A percentile compares a stretch with the other conserved stretches of the same genome.
Evolutionary conservation across 1,140 invertebrate genomes (phyloP).

Genomic region (Drosophila baimaii): DNA sequence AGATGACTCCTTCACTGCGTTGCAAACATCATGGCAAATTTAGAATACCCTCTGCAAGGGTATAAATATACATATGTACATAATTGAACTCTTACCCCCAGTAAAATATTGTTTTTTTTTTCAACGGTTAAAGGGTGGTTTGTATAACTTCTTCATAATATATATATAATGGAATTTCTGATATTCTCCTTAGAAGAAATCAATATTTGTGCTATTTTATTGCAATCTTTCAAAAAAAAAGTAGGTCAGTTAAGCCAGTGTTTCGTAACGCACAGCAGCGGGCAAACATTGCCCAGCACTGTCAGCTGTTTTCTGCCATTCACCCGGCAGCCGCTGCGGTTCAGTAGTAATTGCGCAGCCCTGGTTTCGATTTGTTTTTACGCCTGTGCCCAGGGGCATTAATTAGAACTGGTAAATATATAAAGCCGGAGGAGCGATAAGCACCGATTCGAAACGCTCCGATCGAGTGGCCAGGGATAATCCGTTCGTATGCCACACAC

Average conservation of each 20-base stretch:
- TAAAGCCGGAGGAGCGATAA: neutral
- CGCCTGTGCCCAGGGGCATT: constrained; percentile 49
- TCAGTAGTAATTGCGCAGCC: constrained; percentile 35
- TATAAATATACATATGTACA: no score
- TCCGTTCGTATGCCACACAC: neutral
- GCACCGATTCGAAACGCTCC: neutral
- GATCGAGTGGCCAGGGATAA: constrained; percentile 5
- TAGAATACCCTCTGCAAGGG: no score
- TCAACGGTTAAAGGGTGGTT: no score
- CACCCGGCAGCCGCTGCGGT: neutral
- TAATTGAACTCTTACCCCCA: no score
- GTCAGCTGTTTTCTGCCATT: neutral
- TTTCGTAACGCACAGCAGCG: neutral
- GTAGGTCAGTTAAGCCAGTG: neutral
- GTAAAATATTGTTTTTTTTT: no score
- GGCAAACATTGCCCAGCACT: neutral
- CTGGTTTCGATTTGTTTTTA: constrained; percentile 66
- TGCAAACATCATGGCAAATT: no score
- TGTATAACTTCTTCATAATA: no score
- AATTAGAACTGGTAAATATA: constrained; percentile 68
- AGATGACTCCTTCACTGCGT: no score
- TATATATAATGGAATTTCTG: no score
- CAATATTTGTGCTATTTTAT: no score
- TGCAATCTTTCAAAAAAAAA: no score
- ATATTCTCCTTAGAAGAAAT: no score